These are phyloP conservation scores for Sebastes wilsoni DNA, from an alignment of 2,797 vertebrate genomes.

Conservation along the genomic window DNA sequence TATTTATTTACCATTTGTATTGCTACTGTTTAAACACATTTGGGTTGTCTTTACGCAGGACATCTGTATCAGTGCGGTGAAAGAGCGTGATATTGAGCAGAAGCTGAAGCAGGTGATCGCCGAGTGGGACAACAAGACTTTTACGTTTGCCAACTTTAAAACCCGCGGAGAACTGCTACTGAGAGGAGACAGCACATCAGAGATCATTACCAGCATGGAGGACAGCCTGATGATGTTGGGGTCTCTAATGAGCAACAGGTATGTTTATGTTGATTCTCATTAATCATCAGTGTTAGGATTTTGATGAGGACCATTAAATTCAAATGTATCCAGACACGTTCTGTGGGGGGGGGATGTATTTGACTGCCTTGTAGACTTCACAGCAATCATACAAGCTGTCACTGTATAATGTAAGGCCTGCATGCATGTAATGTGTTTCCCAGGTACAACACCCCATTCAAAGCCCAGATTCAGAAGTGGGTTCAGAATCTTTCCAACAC, in stretches of 20 bases:
- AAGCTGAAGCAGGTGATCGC: slow-evolving; percentile 94
- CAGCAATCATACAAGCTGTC: not conserved
- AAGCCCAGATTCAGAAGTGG: slow-evolving; percentile 96
- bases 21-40: not conserved
- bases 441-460: slow-evolving; percentile 96
- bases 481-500: slow-evolving; percentile 94
- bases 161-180: slow-evolving; percentile 93
- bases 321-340: not conserved
- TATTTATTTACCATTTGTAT: not conserved
- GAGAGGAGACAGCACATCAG: slow-evolving; percentile 91
- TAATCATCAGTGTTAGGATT: not conserved
- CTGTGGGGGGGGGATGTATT: not conserved
- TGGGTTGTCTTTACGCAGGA: slow-evolving; percentile 78
- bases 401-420: not conserved
- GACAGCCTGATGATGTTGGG: slow-evolving; percentile 95
- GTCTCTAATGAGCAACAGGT: slow-evolving; percentile 96
- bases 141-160: slow-evolving; percentile 93
- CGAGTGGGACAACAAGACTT: slow-evolving; percentile 93
- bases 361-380: not conserved
- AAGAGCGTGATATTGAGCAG: slow-evolving; percentile 96
- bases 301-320: not conserved
- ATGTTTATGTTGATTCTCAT: not conserved
- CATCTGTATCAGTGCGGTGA: slow-evolving; percentile 94
- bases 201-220: slow-evolving; percentile 92
- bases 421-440: slow-evolving; percentile 17